Evolutionary conservation across 2,888 invertebrate genomes (phyloP).

Genomic region (Drosophila nigricruria): DNA sequence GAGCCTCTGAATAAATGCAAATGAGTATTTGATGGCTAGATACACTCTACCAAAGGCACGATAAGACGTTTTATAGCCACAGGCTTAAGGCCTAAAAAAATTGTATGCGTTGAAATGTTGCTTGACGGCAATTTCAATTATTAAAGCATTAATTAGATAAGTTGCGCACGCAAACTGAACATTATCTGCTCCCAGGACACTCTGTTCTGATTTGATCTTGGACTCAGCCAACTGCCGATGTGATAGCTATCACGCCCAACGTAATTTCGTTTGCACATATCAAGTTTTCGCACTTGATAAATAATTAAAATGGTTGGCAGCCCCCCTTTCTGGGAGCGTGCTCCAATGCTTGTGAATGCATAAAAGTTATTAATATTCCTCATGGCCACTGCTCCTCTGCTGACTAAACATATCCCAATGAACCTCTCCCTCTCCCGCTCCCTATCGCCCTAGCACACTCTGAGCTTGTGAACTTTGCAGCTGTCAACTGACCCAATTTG

Average conservation of each 20-base stretch:
- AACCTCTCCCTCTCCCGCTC: background rate
- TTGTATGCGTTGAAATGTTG: conserved; percentile 7
- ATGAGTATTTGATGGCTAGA: conserved; percentile 49
- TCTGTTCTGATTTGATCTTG: conserved; percentile 14
- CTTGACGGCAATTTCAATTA: conserved; percentile 61
- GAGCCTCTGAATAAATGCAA: conserved; percentile 55
- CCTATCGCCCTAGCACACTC: background rate
- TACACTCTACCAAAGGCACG: background rate
- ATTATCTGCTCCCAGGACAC: conserved; percentile 21
- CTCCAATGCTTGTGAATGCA: conserved; percentile 46
- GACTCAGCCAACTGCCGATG: conserved; percentile 22
- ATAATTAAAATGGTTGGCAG: conserved; percentile 59
- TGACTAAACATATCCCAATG: background rate
- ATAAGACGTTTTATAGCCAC: background rate
- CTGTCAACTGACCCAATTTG: conserved; percentile 47
- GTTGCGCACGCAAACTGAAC: conserved; percentile 26
- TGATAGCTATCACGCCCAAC: conserved; percentile 18
- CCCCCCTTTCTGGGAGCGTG: background rate
- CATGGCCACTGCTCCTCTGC: conserved; percentile 27
- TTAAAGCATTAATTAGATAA: conserved; percentile 74
- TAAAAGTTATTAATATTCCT: conserved; percentile 54
- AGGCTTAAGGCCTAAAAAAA: background rate
- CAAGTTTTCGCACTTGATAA: conserved; percentile 48
- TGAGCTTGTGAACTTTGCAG: conserved; percentile 18
- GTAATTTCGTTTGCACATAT: conserved; percentile 30